Percentiles rank a stretch among this genome's conserved stretches.
These are phyloP conservation scores for Mus musculus DNA, from an alignment of 2,113 vertebrate species.

Conservation along the genomic window DNA sequence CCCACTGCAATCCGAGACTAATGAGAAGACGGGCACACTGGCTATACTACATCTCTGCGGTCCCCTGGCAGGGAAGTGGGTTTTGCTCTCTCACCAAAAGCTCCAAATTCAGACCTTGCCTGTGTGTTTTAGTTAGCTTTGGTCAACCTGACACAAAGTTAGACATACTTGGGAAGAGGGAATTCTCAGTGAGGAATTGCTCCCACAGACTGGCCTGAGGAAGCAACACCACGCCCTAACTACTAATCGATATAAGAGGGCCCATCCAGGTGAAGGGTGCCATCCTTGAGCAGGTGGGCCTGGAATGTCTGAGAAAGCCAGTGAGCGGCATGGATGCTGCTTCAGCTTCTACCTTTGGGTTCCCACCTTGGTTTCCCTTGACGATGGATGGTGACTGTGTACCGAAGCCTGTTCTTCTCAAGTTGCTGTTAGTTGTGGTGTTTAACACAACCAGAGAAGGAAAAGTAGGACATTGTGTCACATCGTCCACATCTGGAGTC, in stretches of 20 bases:
- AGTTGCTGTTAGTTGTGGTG: neutral
- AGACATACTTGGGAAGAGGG: neutral
- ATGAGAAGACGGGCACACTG: neutral
- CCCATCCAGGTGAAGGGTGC: neutral
- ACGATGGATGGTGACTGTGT: accelerated
- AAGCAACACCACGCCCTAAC: neutral
- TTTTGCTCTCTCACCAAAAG: neutral
- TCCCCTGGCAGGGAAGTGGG: too few species aligned
- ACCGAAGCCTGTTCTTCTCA: neutral
- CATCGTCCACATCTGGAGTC: neutral
- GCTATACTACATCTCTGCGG: neutral
- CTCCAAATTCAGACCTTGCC: neutral
- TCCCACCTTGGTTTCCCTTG: too few species aligned
- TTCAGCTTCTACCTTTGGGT: neutral
- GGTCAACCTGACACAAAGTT: neutral
- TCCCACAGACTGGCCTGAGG: neutral
- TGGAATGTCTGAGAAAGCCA: neutral
- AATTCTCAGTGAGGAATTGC: neutral
- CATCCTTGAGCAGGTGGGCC: neutral
- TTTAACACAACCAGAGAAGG: neutral
- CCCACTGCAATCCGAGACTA: neutral
- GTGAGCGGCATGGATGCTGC: neutral
- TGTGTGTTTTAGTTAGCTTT: neutral
- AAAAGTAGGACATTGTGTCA: neutral
- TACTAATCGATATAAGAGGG: too few species aligned